Conservation (phyloP, 1,140 invertebrate genomes). For the Centruroides sculpturatus region DNA sequence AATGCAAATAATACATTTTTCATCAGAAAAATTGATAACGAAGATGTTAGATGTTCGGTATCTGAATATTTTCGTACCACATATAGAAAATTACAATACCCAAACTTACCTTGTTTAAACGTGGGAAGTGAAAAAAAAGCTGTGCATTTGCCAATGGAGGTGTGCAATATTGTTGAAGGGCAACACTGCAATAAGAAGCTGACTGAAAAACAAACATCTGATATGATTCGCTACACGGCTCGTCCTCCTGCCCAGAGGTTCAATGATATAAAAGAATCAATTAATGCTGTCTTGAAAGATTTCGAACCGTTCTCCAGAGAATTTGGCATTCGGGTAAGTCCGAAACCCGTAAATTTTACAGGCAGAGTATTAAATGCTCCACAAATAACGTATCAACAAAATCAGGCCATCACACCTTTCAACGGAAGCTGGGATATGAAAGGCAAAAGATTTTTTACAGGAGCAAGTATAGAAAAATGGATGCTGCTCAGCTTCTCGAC, state of each 20-base stretch:
- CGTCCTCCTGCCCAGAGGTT: constrained; percentile 20
- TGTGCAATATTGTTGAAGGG: constrained; percentile 22
- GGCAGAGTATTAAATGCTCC: constrained; percentile 13
- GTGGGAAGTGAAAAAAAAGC: constrained; percentile 17
- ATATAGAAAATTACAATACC: constrained; percentile 12
- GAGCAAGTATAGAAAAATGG: constrained; percentile 24
- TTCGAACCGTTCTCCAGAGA: constrained; percentile 17
- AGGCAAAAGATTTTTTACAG: constrained; percentile 40
- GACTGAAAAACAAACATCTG: constrained; percentile 1
- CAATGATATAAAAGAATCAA: background rate
- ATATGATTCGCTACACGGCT: constrained; percentile 19
- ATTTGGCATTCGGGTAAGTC: constrained; percentile 17
- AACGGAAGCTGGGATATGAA: constrained; percentile 46
- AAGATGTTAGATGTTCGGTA: background rate
- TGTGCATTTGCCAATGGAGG: constrained; percentile 23
- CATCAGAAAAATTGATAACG: background rate
- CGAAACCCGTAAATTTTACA: constrained; percentile 6
- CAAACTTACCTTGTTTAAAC: constrained; percentile 24
- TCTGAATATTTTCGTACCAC: constrained; percentile 1
- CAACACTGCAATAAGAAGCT: constrained; percentile 16
- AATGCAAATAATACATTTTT: background rate
- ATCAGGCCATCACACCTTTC: background rate
- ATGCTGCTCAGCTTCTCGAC: constrained; percentile 13
- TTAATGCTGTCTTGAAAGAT: background rate
- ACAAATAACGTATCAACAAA: background rate